Percentiles rank a stretch among this genome's conserved stretches.
Conservation (phyloP, 2,113 vertebrate species). For the Eretmochelys imbricata region DNA sequence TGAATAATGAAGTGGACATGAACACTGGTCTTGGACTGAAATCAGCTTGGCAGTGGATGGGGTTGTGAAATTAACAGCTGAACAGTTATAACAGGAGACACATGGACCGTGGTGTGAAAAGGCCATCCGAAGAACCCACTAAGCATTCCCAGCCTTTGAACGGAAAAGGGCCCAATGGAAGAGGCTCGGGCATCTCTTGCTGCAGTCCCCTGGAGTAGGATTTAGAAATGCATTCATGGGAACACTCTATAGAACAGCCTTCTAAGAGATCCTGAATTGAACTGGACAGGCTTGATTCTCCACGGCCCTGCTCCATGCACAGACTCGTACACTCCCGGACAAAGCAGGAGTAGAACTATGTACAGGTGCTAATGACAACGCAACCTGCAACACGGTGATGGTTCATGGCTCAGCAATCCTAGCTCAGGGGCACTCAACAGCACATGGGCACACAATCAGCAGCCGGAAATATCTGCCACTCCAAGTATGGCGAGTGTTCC, state of each 20-base stretch:
- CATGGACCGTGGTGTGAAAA: neutral
- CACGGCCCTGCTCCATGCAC: neutral
- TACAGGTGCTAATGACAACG: neutral
- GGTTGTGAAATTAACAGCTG: neutral
- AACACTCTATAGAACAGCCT: neutral
- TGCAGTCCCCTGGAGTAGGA: neutral
- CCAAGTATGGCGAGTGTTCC: neutral
- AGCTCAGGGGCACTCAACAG: neutral
- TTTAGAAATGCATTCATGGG: neutral
- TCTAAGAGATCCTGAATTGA: neutral
- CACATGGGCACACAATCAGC: too few relatives aligned
- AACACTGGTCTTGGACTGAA: neutral
- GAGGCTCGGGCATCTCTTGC: neutral
- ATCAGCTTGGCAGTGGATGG: neutral
- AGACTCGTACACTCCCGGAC: neutral
- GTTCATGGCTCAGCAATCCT: neutral
- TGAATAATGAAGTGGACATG: neutral
- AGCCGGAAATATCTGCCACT: too few relatives aligned
- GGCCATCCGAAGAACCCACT: neutral
- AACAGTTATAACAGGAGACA: neutral
- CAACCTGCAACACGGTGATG: neutral
- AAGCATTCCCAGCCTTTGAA: neutral
- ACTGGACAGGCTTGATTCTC: neutral
- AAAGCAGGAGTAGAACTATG: neutral
- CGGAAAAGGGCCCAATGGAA: neutral